phyloP scores from a whole-genome alignment of 2,113 vertebrate genomes.

The Marmota flaviventris region DNA sequence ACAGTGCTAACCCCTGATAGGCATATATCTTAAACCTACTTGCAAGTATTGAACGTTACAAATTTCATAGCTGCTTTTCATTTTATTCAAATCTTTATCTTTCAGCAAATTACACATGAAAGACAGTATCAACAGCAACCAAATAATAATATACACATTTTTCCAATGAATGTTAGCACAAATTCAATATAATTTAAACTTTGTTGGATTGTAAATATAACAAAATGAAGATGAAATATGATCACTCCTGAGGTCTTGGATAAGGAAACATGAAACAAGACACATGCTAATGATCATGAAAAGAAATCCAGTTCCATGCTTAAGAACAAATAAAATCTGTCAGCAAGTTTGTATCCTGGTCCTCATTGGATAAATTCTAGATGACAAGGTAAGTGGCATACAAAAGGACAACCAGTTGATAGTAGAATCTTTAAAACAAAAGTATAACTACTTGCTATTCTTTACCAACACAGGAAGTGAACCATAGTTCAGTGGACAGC shows the following conservation, averaged over 20 bases:
- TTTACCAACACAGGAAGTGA: neutral
- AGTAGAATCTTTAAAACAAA: neutral
- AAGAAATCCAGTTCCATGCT: neutral
- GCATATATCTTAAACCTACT: neutral
- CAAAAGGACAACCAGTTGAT: neutral
- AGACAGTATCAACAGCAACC: neutral
- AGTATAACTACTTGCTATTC: neutral
- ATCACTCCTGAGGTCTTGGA: neutral
- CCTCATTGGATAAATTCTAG: neutral
- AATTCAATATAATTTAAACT: neutral
- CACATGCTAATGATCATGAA: neutral
- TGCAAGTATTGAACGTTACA: neutral
- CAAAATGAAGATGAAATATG: neutral
- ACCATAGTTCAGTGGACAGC: fast-evolving
- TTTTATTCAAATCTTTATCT: neutral
- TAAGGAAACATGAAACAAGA: neutral
- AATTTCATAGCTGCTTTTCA: neutral
- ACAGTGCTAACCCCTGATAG: neutral
- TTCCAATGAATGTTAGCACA: neutral
- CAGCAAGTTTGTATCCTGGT: neutral
- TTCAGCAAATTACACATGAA: neutral
- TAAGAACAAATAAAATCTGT: neutral
- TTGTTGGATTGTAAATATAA: neutral
- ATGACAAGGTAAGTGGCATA: neutral
- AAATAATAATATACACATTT: neutral